Evolutionary conservation across 2,888 invertebrate genomes (phyloP).

Genomic region (Sipha maydis): DNA sequence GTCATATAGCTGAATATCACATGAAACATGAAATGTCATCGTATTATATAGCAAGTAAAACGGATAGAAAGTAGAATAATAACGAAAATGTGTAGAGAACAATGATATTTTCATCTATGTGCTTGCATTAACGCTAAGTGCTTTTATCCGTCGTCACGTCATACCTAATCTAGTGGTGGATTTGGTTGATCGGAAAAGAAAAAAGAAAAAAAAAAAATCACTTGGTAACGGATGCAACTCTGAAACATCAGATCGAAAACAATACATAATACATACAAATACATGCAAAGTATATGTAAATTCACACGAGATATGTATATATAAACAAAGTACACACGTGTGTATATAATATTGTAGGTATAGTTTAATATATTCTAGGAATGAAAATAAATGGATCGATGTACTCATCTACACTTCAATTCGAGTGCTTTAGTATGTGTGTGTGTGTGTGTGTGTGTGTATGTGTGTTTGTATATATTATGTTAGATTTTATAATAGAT

Average conservation of each 20-base stretch:
- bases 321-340: too few species aligned
- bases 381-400: too few species aligned
- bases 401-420: too few species aligned
- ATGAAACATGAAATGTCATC: slow-evolving; percentile 3
- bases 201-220: background rate
- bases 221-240: background rate
- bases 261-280: too few species aligned
- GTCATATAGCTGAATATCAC: background rate
- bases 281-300: background rate
- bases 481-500: too few species aligned
- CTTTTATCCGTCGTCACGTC: background rate
- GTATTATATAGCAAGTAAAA: background rate
- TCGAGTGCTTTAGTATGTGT: too few species aligned
- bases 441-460: too few species aligned
- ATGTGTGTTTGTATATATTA: too few species aligned
- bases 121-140: background rate
- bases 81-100: background rate
- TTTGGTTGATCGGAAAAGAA: background rate
- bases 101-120: too few species aligned
- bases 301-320: background rate
- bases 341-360: too few species aligned
- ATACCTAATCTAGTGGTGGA: background rate
- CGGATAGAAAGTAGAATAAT: background rate
- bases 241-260: slow-evolving; percentile 10
- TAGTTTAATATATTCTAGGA: too few species aligned